Base-by-base conservation (phyloP, 2,113 vertebrate genomes). In the Chionis minor region DNA sequence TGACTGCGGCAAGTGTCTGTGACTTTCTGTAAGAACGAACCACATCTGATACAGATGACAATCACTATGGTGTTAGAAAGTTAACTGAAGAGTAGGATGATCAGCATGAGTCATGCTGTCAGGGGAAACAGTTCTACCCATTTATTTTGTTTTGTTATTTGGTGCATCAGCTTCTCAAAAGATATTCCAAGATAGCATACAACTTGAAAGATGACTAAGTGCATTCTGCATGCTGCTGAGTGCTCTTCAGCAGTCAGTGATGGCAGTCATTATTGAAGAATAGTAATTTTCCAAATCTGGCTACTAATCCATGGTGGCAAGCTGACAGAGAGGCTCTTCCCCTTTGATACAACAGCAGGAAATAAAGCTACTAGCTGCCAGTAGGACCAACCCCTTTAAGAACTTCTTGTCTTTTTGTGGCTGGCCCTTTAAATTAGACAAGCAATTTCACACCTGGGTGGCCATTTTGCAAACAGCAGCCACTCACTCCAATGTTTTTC, bases 11-110 rank as follows among this genome's bases (percentile, higher is more conserved):
- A 96, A 96, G 63, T 90, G 49, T 74, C 95, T 97, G 94, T 96
- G 96, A 96, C 89, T 97, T 97, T 98, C 96, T 97, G 61, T 96
- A 97, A 96, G 91, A 97, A 96, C 91, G 90, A 96, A 92, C 95
- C 90, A 88, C 70, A 92, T 90, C 92, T 88, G n/a, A 85, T 94
- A 93, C 92, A 96, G 78, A 91, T 92, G 93, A 94, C 70, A 97
- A 92, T 95, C 94, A 88, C 75, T 79, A 61, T 67, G 81, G 89
- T 92, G 84, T 88, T 84, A 62, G 49, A 96, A 98, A 96, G 93
- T 95, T 96, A 94, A 92, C 95, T 88, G 96, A 97, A 85, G 90
- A 97, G 94, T 81, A 94, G 73, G 81, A 84, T 94, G 91, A 96
- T 96, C 87, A 74, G 61, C 88, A 61, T 97, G 96, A 98, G 78